A percentile compares a stretch with the other conserved stretches of the same genome.
Conservation (phyloP, 30 jellyfish, hydroid and myxozoan genomes). For the Clytia hemisphaerica region DNA sequence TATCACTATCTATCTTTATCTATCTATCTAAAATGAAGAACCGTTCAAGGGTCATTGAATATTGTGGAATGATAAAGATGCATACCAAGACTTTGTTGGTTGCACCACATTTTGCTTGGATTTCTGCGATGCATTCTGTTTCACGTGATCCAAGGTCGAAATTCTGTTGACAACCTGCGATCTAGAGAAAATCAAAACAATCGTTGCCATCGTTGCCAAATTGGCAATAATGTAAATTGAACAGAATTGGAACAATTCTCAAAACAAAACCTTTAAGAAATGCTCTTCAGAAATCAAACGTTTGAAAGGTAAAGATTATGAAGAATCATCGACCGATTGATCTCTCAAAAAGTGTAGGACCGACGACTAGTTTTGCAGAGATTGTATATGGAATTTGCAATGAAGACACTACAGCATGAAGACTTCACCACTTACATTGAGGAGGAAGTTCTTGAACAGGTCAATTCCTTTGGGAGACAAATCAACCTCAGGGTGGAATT, state of each 20-base stretch:
- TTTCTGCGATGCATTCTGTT: constrained; percentile 60
- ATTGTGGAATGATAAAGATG: background rate
- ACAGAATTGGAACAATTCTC: too few relatives aligned
- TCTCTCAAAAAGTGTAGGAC: background rate
- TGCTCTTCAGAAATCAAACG: too few relatives aligned
- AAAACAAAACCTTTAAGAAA: too few relatives aligned
- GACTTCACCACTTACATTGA: constrained; percentile 39
- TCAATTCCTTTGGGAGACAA: constrained; percentile 66
- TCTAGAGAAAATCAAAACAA: constrained; percentile 17
- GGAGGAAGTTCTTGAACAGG: constrained; percentile 55
- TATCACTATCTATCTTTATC: too few relatives aligned
- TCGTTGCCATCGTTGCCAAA: background rate
- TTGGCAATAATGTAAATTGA: background rate
- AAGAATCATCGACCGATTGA: too few relatives aligned
- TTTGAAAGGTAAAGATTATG: too few relatives aligned
- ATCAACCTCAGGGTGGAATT: constrained; percentile 96
- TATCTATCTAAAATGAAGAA: too few relatives aligned
- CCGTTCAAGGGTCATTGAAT: background rate
- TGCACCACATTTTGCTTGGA: constrained; percentile 41
- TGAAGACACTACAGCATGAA: background rate
- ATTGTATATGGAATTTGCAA: background rate
- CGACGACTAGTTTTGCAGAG: background rate
- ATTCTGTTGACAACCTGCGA: constrained; percentile 50
- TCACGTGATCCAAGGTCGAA: constrained; percentile 59
- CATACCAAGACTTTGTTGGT: constrained; percentile 65